phyloP scores from a whole-genome alignment of 2,113 vertebrate species.

The Hiodon tergisus region DNA sequence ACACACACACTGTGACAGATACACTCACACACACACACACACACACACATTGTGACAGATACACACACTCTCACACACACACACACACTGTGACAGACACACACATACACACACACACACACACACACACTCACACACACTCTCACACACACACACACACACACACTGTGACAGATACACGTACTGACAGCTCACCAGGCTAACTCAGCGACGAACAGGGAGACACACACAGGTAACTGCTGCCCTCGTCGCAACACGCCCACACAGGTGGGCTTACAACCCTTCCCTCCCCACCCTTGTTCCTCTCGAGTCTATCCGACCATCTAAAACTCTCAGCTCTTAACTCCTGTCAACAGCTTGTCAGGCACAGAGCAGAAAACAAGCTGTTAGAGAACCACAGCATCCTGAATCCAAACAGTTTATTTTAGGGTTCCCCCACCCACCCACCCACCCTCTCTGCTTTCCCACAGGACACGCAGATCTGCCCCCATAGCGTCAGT shows the following conservation, averaged over 20 bases:
- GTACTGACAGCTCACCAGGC: no score
- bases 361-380: conserved; percentile 23
- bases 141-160: no score
- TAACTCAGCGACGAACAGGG: no score
- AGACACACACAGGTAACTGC: no score
- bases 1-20: no score
- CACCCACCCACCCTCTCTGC: conserved; percentile 3
- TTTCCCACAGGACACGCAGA: background rate
- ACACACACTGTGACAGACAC: no score
- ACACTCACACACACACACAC: background rate
- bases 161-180: background rate
- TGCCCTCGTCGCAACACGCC: no score
- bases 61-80: no score
- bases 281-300: background rate
- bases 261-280: no score
- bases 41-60: background rate
- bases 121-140: no score
- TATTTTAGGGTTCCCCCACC: conserved; percentile 15
- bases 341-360: conserved; percentile 26
- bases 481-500: conserved; percentile 4
- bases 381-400: conserved; percentile 16
- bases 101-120: no score
- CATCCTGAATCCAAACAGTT: conserved; percentile 6
- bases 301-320: background rate
- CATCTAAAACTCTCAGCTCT: background rate